Evolutionary conservation across 2,113 vertebrate genomes (phyloP).

Genomic region (Sporophila hypoxantha): DNA sequence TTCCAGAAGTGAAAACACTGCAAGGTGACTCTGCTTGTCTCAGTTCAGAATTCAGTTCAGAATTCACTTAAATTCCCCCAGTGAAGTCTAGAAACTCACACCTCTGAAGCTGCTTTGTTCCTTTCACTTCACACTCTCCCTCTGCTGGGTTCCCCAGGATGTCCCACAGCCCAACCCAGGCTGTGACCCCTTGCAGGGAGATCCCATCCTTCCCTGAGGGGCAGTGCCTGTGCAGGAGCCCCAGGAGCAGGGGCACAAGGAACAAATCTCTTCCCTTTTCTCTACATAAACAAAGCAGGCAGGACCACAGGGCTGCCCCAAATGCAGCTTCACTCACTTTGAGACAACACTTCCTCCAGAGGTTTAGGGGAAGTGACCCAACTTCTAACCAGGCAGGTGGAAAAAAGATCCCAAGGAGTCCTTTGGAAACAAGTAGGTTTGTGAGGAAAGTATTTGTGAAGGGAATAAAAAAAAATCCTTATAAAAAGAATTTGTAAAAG

Average conservation of each 20-base stretch:
- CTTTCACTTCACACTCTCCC: neutral
- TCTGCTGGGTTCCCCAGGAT: rapidly evolving
- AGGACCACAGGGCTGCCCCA: neutral
- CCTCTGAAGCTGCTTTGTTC: neutral
- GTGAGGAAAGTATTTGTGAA: neutral
- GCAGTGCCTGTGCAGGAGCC: neutral
- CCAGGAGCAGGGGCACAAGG: rapidly evolving
- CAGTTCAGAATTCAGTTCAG: neutral
- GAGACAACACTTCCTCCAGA: neutral
- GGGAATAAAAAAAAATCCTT: neutral
- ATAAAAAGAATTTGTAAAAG: neutral
- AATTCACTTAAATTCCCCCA: neutral
- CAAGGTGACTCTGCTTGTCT: neutral
- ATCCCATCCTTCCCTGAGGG: rapidly evolving
- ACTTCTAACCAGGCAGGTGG: neutral
- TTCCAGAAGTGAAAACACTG: neutral
- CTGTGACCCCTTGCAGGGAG: rapidly evolving
- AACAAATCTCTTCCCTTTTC: neutral
- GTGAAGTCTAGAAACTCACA: neutral
- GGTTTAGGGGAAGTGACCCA: neutral
- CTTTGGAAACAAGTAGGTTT: rapidly evolving
- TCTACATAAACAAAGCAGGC: neutral
- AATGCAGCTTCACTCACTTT: neutral
- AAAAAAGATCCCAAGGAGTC: neutral
- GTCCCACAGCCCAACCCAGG: rapidly evolving